Base-by-base conservation (phyloP, 2,797 vertebrate species). In the Alexandromys oeconomus region DNA sequence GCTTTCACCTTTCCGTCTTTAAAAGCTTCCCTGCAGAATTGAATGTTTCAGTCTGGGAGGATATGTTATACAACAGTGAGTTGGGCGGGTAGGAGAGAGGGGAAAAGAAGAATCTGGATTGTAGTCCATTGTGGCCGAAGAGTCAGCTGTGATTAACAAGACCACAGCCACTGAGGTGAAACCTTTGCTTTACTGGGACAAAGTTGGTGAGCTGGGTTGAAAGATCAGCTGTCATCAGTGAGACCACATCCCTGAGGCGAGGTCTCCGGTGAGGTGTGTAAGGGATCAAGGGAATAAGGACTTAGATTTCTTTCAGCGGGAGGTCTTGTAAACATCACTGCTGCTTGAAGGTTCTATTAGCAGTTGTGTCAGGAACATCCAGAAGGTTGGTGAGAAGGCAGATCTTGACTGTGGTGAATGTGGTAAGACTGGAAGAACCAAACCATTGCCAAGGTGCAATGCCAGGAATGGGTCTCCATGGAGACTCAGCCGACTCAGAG, bases 401-500 rank as follows among this genome's bases (percentile, higher is more conserved):
- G 89, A 21, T 89, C 61, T 43, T 86, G 86, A 89, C 91, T 94
- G 88, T 12, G 59, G 65, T 76, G 76, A 87, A 54, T 88, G 79
- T 40, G 65, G 81, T 73, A 54, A 65, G 78, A 46, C 37, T 81
- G 23, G 77, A 87, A 71, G 61, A 84, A 79, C 69, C 69, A 87
- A 82, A 71, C 67, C 57, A 10, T n/a, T 90, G 92, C 90, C 89
- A 73, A 0, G 19, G 73, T 48, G 43, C n/a, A 90, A 40, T 87
- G 94, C 96, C 96, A 89, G 79, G 82, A 54, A 78, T 67, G 91
- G 61, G 40, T 96, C 86, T 94, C 93, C 86, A 59, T 90, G 87
- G 87, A 94, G 89, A 84, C 81, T 82, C 59, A 12, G 51, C 13
- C 3, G 67, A 59, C 87, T 94, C 76, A 9, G 71, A 81, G 81